phyloP scores from a whole-genome alignment of 2,113 vertebrate species.

The Percina caprodes region DNA sequence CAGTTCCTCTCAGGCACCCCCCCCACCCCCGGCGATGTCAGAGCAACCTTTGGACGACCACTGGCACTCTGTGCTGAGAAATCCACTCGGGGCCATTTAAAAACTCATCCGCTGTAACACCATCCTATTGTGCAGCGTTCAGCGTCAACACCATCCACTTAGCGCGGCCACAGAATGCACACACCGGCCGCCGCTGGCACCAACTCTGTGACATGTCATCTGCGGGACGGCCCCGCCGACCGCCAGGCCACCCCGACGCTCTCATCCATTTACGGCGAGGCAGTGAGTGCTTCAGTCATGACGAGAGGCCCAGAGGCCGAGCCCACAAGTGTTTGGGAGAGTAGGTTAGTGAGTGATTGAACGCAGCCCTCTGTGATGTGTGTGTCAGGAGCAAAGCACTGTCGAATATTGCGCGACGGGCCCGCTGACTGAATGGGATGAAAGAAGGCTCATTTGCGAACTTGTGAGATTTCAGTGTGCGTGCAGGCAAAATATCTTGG shows the following conservation, averaged over 20 bases:
- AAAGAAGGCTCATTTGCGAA: slow-evolving; percentile 45
- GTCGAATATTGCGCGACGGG: slow-evolving; percentile 47
- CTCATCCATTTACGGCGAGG: slow-evolving; percentile 53
- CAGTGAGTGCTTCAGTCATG: slow-evolving; percentile 62
- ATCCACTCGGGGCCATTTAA: slow-evolving; percentile 74
- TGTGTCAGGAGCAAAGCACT: slow-evolving; percentile 46
- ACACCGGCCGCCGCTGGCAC: slow-evolving; percentile 46
- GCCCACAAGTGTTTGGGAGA: slow-evolving; percentile 45
- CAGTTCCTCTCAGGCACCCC: not conserved
- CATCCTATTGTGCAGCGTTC: slow-evolving; percentile 63
- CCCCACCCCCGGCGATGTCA: not conserved
- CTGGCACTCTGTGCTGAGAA: slow-evolving; percentile 31
- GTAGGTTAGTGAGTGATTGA: slow-evolving; percentile 63
- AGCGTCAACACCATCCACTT: slow-evolving; percentile 73
- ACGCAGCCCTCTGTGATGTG: slow-evolving; percentile 58
- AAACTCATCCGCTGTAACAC: slow-evolving; percentile 71
- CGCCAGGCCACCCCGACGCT: slow-evolving; percentile 61
- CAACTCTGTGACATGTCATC: slow-evolving; percentile 58
- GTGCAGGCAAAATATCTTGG: slow-evolving; percentile 24
- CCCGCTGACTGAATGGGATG: slow-evolving; percentile 43
- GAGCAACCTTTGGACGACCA: slow-evolving; percentile 41
- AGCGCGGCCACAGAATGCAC: slow-evolving; percentile 57
- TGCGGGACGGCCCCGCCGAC: slow-evolving; percentile 40
- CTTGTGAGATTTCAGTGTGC: not conserved
- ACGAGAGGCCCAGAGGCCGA: slow-evolving; percentile 41